A percentile compares a stretch with the other conserved stretches of the same genome.
phyloP scores from a whole-genome alignment of 1,140 invertebrate genomes.

The Platorchestia sp. region DNA sequence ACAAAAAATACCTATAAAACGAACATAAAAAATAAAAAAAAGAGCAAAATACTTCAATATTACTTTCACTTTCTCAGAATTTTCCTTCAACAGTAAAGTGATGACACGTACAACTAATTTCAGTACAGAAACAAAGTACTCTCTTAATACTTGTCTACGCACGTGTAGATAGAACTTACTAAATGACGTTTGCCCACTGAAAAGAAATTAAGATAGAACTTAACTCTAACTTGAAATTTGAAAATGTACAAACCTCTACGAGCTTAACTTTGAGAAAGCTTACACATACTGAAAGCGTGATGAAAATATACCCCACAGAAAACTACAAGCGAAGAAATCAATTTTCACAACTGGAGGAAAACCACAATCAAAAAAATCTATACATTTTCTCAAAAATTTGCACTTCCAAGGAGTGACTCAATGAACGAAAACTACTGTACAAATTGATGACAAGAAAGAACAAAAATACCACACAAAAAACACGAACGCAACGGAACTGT shows the following conservation, averaged over 20 bases:
- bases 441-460: too few species aligned
- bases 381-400: neutral
- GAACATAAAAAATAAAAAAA: too few species aligned
- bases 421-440: neutral
- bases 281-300: too few species aligned
- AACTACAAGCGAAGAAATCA: neutral
- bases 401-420: neutral
- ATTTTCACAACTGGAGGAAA: neutral
- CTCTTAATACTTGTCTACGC: too few species aligned
- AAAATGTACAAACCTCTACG: neutral
- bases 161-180: neutral
- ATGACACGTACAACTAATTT: too few species aligned
- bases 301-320: neutral
- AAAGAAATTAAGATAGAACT: neutral
- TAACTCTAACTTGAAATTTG: neutral
- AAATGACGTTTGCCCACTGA: neutral
- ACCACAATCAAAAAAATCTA: neutral
- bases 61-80: too few species aligned
- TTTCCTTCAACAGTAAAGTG: too few species aligned
- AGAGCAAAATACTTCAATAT: too few species aligned
- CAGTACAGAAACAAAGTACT: too few species aligned
- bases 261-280: too few species aligned
- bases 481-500: neutral
- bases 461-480: neutral
- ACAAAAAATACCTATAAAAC: too few species aligned